These are phyloP conservation scores for Aurelia sp. DNA, from an alignment of 30 jellyfish, hydroid and myxozoan genomes.

Conservation along the genomic window DNA sequence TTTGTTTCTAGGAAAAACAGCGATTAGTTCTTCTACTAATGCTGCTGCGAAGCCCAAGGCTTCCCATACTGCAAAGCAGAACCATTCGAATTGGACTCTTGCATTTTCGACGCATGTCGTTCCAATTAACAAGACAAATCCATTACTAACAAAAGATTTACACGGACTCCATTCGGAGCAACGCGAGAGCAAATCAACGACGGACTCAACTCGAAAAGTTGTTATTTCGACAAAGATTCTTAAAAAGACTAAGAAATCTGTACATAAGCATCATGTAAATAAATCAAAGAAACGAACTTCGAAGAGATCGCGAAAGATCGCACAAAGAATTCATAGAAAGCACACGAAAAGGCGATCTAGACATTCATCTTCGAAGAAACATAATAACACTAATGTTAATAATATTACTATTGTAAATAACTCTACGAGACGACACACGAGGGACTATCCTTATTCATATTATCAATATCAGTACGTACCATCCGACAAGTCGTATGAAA, in stretches of 20 bases:
- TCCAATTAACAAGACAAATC: slow-evolving; percentile 54
- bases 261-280: not conserved
- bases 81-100: slow-evolving; percentile 58
- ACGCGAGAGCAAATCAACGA: not conserved
- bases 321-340: slow-evolving; percentile 60
- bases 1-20: not conserved
- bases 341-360: slow-evolving; percentile 75
- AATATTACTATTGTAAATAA: slow-evolving; percentile 22
- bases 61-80: not conserved
- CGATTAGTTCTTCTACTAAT: not conserved
- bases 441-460: slow-evolving; percentile 74
- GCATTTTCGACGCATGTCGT: slow-evolving; percentile 61
- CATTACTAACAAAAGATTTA: slow-evolving; percentile 18
- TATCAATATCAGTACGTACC: slow-evolving; percentile 57
- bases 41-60: not conserved
- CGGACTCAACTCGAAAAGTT: not conserved
- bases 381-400: slow-evolving; percentile 7
- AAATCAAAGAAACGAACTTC: slow-evolving; percentile 32
- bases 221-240: not conserved
- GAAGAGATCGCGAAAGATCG: slow-evolving; percentile 20
- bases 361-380: not conserved
- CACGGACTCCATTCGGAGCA: slow-evolving; percentile 1
- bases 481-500: slow-evolving; percentile 54
- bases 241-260: slow-evolving; percentile 13
- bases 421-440: slow-evolving; percentile 41